Base-by-base conservation (phyloP, 53 echinoderm and acorn worm species). In the Holothuria leucospilota region DNA sequence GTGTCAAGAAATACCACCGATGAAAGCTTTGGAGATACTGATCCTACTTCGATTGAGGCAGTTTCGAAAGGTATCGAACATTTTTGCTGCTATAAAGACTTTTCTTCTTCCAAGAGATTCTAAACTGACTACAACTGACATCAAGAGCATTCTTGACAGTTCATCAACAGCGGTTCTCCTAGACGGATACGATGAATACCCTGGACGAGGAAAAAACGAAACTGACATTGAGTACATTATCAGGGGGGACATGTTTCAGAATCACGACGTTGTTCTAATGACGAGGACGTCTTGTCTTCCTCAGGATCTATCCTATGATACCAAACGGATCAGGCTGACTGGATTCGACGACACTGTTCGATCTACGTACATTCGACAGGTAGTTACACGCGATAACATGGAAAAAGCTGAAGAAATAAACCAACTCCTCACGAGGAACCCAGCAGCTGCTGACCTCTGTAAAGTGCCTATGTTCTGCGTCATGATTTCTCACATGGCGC, bases 261-360 rank as follows among this genome's bases (percentile, higher is more conserved):
- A 34, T 34, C 34, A 34, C 34, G 2, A 34, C 34, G 34, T 34
- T 34, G 34, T 34, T 34, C 34, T 34, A 34, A 34, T 34, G 34
- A 34, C 34, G 1, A 34, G 34, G 8, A 69, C 70, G 29, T 39
- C 34, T 25, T 27, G 20, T 10, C 11, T 30, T 7, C 70, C 70
- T 6, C 18, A 29, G 70, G 70, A 69, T 39, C 18, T 29, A 16
- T 18, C 29, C 34, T 13, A 13, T 2, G 7, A 28, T 29, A 9
- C 29, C 18, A 69, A 34, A 0, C 40, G 20, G 18, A n/a, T 69
- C 11, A 69, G 34, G 38, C 38, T 70, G 38, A 70, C 30, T 24
- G 70, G 70, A 4, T 70, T 70, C 41, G 70, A 70, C 70, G 70
- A 70, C 20, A 34, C 38, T 16, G 70, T 41, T 2, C 38, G 70